Percentiles rank a stretch among this genome's conserved stretches.
Conservation (phyloP, 2,888 invertebrate genomes). For the Pristionchus entomophagus region DNA sequence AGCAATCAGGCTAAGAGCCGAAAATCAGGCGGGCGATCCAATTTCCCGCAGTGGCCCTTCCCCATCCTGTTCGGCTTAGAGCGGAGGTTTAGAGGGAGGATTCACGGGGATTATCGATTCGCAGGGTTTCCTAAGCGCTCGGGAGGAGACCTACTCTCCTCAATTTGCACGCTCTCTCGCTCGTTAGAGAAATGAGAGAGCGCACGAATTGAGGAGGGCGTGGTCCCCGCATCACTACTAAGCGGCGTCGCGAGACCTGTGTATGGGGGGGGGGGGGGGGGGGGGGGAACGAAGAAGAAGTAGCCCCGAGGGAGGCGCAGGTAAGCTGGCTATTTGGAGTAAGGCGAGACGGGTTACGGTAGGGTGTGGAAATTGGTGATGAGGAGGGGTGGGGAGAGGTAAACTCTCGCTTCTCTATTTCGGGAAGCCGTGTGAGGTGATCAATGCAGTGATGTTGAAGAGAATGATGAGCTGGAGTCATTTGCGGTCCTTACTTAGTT, state of each 20-base stretch:
- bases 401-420: no score
- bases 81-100: neutral
- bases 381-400: no score
- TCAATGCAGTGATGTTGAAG: no score
- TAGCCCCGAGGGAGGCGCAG: neutral
- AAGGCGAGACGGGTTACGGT: no score
- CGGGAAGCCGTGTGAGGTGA: no score
- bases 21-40: neutral
- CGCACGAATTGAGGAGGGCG: no score
- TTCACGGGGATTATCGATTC: conserved; percentile 8
- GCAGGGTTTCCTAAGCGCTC: neutral
- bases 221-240: no score
- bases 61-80: neutral
- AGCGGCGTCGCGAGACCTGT: no score
- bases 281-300: neutral
- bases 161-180: neutral
- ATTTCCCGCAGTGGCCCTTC: neutral
- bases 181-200: neutral
- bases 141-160: neutral
- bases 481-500: neutral
- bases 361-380: no score
- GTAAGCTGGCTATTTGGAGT: no score
- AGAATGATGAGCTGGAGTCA: neutral
- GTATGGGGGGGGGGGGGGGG: no score
- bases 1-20: neutral